phyloP scores from a whole-genome alignment of 2,113 vertebrate genomes.

The Gobio gobio region DNA sequence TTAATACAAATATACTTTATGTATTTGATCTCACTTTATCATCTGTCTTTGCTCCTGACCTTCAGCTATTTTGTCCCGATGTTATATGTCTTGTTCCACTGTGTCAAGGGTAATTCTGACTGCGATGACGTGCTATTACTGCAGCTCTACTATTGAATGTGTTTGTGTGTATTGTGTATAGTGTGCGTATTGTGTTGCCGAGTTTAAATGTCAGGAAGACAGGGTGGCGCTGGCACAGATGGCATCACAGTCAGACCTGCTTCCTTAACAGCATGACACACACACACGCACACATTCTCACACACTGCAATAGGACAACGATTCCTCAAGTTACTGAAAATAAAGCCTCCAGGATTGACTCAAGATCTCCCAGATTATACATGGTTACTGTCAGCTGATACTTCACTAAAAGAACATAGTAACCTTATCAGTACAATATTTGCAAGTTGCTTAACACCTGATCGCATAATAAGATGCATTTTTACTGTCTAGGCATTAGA shows the following conservation, averaged over 20 bases:
- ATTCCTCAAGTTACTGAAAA: slow-evolving; percentile 19
- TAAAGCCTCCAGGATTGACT: slow-evolving; percentile 3
- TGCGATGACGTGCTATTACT: not conserved
- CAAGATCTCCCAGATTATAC: not conserved
- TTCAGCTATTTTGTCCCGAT: not conserved
- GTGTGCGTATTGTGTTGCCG: not conserved
- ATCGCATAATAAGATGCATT: not conserved
- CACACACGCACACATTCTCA: slow-evolving; percentile 19
- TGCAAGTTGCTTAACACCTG: not conserved
- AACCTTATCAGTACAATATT: not conserved
- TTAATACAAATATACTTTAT: too few relatives aligned
- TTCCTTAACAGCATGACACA: slow-evolving; percentile 56
- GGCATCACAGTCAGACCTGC: slow-evolving; percentile 59
- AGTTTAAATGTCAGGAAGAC: slow-evolving; percentile 56
- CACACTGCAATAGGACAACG: not conserved
- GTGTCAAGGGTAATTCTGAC: not conserved
- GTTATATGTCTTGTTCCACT: not conserved
- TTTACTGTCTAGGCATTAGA: not conserved
- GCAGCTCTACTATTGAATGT: not conserved
- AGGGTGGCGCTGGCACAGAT: slow-evolving; percentile 62
- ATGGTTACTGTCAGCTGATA: not conserved
- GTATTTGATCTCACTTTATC: too few relatives aligned
- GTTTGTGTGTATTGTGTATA: slow-evolving; percentile 17
- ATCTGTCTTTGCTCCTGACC: too few relatives aligned
- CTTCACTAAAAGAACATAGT: not conserved